Conservation (phyloP, 23 tunicate species). For the Botrylloides violaceus region DNA sequence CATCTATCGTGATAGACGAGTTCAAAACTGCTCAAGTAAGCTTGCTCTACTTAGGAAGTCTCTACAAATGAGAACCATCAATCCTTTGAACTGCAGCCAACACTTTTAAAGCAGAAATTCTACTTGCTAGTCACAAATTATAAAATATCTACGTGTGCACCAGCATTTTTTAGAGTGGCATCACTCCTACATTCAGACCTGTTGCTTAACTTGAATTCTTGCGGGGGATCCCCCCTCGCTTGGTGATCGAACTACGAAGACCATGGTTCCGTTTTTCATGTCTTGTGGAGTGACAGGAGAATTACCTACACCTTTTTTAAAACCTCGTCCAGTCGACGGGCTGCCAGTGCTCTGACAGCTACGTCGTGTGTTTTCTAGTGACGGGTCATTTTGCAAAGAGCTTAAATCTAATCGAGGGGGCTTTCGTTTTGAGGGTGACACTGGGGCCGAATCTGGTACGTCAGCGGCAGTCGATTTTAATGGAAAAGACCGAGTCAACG, state of each 20-base stretch:
- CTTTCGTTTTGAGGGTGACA: conserved; percentile 27
- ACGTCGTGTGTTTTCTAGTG: neutral
- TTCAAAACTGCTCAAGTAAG: no score
- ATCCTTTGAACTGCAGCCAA: no score
- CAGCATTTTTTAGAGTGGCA: neutral
- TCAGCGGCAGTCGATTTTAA: conserved; percentile 4
- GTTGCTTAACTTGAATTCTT: conserved; percentile 11
- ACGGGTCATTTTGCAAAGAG: conserved; percentile 3
- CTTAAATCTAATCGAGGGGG: conserved; percentile 28
- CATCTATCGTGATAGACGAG: no score
- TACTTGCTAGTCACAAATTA: no score
- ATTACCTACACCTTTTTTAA: conserved; percentile 15
- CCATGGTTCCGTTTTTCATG: conserved; percentile 37
- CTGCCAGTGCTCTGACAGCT: neutral
- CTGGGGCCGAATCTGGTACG: neutral
- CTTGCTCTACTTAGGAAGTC: no score
- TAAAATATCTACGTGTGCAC: neutral
- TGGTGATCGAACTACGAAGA: conserved; percentile 61
- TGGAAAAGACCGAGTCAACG: conserved; percentile 5
- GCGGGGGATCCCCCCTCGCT: conserved; percentile 29
- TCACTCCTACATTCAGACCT: conserved; percentile 11
- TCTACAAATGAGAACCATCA: no score
- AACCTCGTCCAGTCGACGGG: conserved; percentile 25
- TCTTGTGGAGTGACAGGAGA: conserved; percentile 16
- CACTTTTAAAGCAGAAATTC: no score